Conservation (phyloP, 2,888 invertebrate genomes). For the Mimumesa dahlbomi region DNA sequence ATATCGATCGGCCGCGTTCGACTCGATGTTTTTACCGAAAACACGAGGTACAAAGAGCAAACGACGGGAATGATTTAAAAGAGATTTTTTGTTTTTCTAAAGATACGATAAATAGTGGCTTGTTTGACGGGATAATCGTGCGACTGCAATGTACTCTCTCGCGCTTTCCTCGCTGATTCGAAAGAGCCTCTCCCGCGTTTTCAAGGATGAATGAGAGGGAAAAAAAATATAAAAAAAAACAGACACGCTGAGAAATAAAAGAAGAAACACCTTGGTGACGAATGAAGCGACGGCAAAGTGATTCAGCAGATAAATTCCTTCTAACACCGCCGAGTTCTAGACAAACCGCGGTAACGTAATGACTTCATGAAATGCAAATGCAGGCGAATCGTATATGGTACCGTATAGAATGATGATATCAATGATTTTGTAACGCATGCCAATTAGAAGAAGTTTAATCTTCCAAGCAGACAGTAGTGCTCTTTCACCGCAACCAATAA, state of each 20-base stretch:
- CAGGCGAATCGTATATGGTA: constrained; percentile 72
- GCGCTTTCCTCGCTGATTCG: background rate
- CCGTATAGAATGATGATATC: constrained; percentile 62
- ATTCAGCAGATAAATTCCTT: constrained; percentile 50
- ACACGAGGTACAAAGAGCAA: constrained; percentile 24
- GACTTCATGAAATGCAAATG: constrained; percentile 74
- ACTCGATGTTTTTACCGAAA: constrained; percentile 21
- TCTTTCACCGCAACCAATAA: constrained; percentile 79
- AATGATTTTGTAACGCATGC: constrained; percentile 77
- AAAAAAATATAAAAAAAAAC: background rate
- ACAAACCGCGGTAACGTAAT: constrained; percentile 54
- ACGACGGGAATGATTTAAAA: constrained; percentile 15
- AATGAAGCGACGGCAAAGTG: background rate
- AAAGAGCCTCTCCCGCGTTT: too few species aligned
- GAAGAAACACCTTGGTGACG: background rate
- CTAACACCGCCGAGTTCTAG: constrained; percentile 40
- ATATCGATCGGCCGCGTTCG: constrained; percentile 17
- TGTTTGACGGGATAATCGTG: background rate
- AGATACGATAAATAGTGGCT: constrained; percentile 12
- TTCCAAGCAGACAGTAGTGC: constrained; percentile 79
- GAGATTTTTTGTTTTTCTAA: constrained; percentile 12
- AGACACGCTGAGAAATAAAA: background rate
- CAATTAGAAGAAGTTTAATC: constrained; percentile 79
- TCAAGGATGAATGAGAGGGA: background rate
- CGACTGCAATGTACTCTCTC: background rate